A percentile compares a stretch with the other conserved stretches of the same genome.
Conservation (phyloP, 2,888 invertebrate genomes). For the Cryptosula pallasiana region DNA sequence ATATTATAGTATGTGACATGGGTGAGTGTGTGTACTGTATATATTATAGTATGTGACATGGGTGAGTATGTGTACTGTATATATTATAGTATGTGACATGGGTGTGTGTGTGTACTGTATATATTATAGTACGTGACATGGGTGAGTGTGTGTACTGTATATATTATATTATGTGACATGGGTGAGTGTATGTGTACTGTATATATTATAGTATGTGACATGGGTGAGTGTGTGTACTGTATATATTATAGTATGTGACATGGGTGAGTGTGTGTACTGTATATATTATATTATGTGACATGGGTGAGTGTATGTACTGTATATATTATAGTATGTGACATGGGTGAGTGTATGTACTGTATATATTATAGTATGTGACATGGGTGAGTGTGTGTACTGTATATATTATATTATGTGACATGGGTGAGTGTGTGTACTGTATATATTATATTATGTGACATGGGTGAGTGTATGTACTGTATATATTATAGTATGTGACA, state of each 20-base stretch:
- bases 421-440: constrained; percentile 56
- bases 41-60: constrained; percentile 67
- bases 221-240: constrained; percentile 56
- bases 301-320: constrained; percentile 56
- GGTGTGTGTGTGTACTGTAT: constrained; percentile 40
- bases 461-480: constrained; percentile 56
- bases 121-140: constrained; percentile 67
- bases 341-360: constrained; percentile 56
- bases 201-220: constrained; percentile 60
- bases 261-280: constrained; percentile 56
- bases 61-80: constrained; percentile 40
- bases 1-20: constrained; percentile 67
- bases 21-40: constrained; percentile 40
- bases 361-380: constrained; percentile 60
- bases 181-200: constrained; percentile 42
- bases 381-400: constrained; percentile 56
- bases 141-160: constrained; percentile 40
- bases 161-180: constrained; percentile 67
- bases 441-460: constrained; percentile 60
- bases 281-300: constrained; percentile 60
- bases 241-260: constrained; percentile 60
- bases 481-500: constrained; percentile 60
- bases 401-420: constrained; percentile 60
- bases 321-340: constrained; percentile 60
- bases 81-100: constrained; percentile 67